Base-by-base conservation (phyloP, 2,113 vertebrate genomes). In the Gavia stellata region DNA sequence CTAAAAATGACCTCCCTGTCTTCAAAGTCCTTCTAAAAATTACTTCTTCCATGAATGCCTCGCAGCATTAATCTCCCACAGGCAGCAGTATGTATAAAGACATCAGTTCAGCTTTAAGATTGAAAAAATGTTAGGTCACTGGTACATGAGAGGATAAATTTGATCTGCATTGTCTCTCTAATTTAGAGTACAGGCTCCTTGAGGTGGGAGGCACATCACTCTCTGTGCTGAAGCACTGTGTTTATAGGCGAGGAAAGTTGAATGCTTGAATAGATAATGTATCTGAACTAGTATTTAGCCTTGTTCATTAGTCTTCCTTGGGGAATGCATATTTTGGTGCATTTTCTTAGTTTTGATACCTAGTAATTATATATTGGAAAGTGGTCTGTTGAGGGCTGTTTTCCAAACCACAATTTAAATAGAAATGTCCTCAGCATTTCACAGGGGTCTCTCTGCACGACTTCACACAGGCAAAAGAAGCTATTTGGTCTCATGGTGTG, bases 11-110 rank as follows among this genome's bases (percentile, higher is more conserved):
- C 92, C 88, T 94, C 80, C 38, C 34, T 86, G 65, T 65, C 90
- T 93, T 93, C 90, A 84, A 94, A 96, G 92, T 78, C 93, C 86
- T 96, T 95, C 74, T 95, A 55, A 88, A 95, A 86, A 91, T 59
- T 8, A 67, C 71, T 90, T 79, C 82, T 74, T 68, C 90, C 52
- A 49, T 40, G 86, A 81, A 94, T 77, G 80, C 67, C 82, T 84
- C 67, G 91, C 82, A 84, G 77, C 92, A 84, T 96, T 96, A 95
- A 96, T 96, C 96, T 96, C 50, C 38, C 82, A 78, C n/a, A 81
- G 88, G 88, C 95, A 95, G 82, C 79, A 81, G 85, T 52, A 65
- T 95, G 77, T 81, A 91, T 91, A 86, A 93, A 94, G 86, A 84
- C 56, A 93, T 78, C 19, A 52, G 47, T 66, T 93, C 86, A 86